Evolutionary conservation across 2,113 vertebrate species (phyloP).

Genomic region (Natator depressus): DNA sequence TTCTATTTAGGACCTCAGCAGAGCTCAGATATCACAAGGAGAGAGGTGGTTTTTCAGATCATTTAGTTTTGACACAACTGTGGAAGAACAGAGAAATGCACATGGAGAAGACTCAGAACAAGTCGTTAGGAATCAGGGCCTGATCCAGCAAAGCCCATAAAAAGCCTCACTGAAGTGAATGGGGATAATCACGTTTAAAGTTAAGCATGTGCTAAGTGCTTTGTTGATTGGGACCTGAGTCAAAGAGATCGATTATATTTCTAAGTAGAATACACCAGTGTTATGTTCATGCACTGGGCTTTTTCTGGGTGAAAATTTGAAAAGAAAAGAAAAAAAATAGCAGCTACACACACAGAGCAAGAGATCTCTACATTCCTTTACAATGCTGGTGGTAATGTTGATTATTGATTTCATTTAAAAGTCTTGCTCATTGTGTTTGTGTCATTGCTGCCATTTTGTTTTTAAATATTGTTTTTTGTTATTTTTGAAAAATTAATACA

Average conservation of each 20-base stretch:
- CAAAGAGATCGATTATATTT: background rate
- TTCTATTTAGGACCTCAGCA: no score
- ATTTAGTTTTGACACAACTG: background rate
- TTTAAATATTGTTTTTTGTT: background rate
- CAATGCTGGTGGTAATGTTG: background rate
- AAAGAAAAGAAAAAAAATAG: constrained; percentile 30
- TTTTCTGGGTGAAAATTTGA: constrained; percentile 33
- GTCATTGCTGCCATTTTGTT: constrained; percentile 10
- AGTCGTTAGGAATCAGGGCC: background rate
- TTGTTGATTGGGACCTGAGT: fast-evolving
- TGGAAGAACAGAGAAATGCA: background rate
- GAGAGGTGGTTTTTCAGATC: background rate
- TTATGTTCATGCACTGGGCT: background rate
- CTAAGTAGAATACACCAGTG: background rate
- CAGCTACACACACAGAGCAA: background rate
- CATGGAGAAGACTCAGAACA: background rate
- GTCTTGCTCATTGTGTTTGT: constrained; percentile 8
- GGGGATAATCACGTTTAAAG: fast-evolving
- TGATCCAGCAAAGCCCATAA: fast-evolving
- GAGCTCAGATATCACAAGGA: background rate
- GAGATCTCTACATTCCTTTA: fast-evolving
- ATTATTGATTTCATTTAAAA: background rate
- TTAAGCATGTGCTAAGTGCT: fast-evolving
- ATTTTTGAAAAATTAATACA: background rate
- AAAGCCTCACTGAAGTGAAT: fast-evolving